Base-by-base conservation (phyloP, 2,888 invertebrate species). In the Coremacera marginata region DNA sequence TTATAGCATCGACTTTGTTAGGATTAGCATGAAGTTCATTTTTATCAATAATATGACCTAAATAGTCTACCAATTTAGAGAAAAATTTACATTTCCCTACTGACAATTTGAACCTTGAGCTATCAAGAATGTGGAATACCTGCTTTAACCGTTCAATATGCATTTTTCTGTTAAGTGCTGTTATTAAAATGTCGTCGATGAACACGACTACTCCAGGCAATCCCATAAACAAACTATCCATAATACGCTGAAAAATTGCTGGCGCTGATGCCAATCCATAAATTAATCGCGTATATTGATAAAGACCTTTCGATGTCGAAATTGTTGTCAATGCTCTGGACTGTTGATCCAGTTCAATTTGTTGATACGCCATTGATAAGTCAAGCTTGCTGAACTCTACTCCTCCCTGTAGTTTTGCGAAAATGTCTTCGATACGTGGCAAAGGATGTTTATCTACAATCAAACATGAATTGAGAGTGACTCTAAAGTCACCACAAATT, bases 361-460 rank as follows among this genome's bases (percentile, higher is more conserved):
- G 87, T 76, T 86, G 84, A 76, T 86, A 88, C 0, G 86, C 86
- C 60, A 83, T 82, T 0, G 82, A 76, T 25, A 86, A 81, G 81
- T 79, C 76, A 11, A 79, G 51, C 22, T 80, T 80, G 1, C 73
- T 71, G 37, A 77, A 79, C 31, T 80, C 78, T 25, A 75, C 77
- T 3, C 78, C 79, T 2, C 79, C 78, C 22, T 78, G 77, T 0
- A 82, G n/a, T 82, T 80, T 78, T n/a, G 82, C 80, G 77, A 83
- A 84, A 22, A 84, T 52, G 22, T 84, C 82, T 51, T 85, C 84
- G 11, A 85, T 83, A 8, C 83, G 78, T 1, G 84, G 84, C n/a
- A 84, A 57, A 0, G 84, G 84, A 72, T 86, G 80, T 34, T 83
- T 84, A 14, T 82, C 80, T 75, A 85, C 79, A 19, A 80, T 68